Evolutionary conservation across 2,888 invertebrate species (phyloP), one percentile per base, ranked within the genome.

Genomic region (Papilio elwesi): DNA sequence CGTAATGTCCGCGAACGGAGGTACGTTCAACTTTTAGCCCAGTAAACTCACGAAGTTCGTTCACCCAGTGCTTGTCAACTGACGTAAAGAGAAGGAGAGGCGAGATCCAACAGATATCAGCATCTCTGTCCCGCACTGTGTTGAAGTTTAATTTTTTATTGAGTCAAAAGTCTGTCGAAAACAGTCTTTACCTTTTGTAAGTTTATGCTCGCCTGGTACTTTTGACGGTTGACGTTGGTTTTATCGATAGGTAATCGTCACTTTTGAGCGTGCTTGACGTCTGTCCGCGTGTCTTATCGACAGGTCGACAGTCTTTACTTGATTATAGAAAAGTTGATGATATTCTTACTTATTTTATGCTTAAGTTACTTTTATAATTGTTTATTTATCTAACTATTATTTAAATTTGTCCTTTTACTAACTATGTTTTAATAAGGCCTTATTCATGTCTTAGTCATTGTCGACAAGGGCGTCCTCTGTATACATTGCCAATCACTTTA

Each of bases 21-120:
- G 93, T 93, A 92, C 94, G 88, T 93, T 94, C 93, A 94, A 93
- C 94, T 94, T 94, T 94, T 94, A 94, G 93, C 94, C 94, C 90
- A 94, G 93, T 94, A 94, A 94, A 94, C 94, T 94, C 93, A 85
- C 87, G 78, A 86, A 91, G 94, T 93, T 93, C 94, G 87, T 93
- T 94, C 94, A 94, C 94, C 94, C 93, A 94, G 85, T 93, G 90
- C 92, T 93, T 93, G 93, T 93, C 93, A 93, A 92, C 91, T 92
- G 92, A 92, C 93, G 92, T 91, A 90, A 87, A 88, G 81, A 78
- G 89, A 92, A 82, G 74, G 90, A 87, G 91, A 91, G 68, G 80
- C 84, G 77, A 76, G 78, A 81, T 82, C 77, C 80, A 79, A 84
- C 80, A 83, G 85, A 88, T 91, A 89, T 85, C 80, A 77, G 80